A percentile compares a stretch with the other conserved stretches of the same genome.
Evolutionary conservation across 2,113 vertebrate genomes (phyloP).

Genomic region (Chelonoidis abingdonii): DNA sequence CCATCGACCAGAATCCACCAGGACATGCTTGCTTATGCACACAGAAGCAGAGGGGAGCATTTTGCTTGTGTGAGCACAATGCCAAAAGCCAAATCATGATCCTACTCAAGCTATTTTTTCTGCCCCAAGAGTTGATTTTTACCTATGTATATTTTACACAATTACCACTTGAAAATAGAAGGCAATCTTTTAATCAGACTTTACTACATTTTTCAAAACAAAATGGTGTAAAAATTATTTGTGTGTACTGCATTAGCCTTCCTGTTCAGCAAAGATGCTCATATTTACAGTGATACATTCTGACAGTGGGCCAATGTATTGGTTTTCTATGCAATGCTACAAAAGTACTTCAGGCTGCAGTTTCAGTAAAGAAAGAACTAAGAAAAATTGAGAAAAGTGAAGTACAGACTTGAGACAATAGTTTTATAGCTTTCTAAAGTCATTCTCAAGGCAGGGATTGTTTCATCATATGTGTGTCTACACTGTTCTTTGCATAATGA

Average conservation of each 20-base stretch:
- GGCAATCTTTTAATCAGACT: not conserved
- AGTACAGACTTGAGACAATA: not conserved
- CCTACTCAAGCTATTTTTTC: fast-evolving
- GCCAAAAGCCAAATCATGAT: not conserved
- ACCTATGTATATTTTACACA: not conserved
- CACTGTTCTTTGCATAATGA: not conserved
- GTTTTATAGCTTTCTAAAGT: not conserved
- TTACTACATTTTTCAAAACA: not conserved
- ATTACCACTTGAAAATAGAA: not conserved
- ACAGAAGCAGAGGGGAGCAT: not conserved
- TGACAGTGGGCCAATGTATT: not conserved
- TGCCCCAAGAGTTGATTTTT: not conserved
- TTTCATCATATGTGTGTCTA: not conserved
- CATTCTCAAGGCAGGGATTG: not conserved
- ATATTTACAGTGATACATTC: not conserved
- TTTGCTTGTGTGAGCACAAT: not conserved
- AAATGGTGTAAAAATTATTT: not conserved
- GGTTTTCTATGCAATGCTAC: not conserved
- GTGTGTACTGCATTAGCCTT: not conserved
- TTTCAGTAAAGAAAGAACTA: not conserved
- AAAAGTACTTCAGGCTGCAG: not conserved
- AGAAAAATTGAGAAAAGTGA: not conserved
- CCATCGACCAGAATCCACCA: not conserved
- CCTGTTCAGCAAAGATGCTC: not conserved
- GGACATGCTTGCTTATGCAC: not conserved